These are phyloP conservation scores for Myotis lucifugus DNA, from an alignment of 2,113 vertebrate genomes.

Conservation along the genomic window DNA sequence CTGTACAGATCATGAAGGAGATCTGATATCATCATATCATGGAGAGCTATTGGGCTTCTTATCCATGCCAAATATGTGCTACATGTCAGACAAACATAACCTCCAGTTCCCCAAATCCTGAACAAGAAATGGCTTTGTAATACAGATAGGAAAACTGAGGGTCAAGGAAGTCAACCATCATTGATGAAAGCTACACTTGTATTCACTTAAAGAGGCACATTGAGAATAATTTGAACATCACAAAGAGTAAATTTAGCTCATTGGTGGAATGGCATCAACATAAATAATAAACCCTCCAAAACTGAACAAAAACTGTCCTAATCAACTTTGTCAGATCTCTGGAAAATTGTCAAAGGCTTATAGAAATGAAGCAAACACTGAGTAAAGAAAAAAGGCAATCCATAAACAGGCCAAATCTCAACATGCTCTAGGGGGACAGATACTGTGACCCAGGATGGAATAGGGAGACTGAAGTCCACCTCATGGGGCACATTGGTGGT, in stretches of 20 bases:
- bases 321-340: not conserved
- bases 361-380: not conserved
- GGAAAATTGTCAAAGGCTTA: not conserved
- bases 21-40: not conserved
- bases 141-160: not conserved
- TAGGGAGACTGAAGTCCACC: not conserved
- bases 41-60: not conserved
- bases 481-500: not conserved
- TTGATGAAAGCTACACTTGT: not conserved
- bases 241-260: not conserved
- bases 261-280: not conserved
- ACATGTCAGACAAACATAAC: not conserved
- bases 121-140: not conserved
- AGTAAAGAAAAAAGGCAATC: not conserved
- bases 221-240: not conserved
- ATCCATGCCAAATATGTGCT: not conserved
- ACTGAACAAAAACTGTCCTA: not conserved
- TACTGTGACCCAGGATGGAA: not conserved
- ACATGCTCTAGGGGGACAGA: not conserved
- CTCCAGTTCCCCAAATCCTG: not conserved
- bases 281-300: not conserved
- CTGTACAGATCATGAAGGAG: not conserved
- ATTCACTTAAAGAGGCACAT: not conserved
- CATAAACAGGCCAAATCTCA: not conserved
- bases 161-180: not conserved